These are phyloP conservation scores for Numenius phaeopus DNA, from an alignment of 2,797 vertebrate species.

Conservation along the genomic window DNA sequence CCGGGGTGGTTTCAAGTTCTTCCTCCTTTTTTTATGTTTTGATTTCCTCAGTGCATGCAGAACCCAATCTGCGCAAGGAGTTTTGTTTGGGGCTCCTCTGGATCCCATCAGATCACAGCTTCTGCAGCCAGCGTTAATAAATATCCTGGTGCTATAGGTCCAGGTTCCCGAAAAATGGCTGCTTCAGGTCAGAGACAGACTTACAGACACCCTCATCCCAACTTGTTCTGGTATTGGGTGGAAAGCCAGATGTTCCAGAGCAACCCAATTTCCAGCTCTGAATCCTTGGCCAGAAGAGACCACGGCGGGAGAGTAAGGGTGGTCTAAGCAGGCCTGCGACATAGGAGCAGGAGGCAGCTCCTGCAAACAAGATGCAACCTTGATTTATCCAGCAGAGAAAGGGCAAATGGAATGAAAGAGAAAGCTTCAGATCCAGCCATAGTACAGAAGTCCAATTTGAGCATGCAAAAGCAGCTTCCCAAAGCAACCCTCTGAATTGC, in stretches of 20 bases:
- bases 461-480: background rate
- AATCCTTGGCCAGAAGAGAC: background rate
- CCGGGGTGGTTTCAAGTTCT: background rate
- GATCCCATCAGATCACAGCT: background rate
- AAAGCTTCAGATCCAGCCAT: background rate
- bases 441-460: background rate
- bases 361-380: background rate
- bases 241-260: background rate
- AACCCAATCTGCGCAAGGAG: background rate
- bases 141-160: background rate
- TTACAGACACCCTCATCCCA: background rate
- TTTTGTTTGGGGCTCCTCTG: background rate
- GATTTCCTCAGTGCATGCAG: background rate
- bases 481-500: background rate
- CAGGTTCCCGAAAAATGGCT: accelerated
- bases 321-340: accelerated
- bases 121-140: background rate
- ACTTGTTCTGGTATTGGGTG: accelerated
- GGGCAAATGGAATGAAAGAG: background rate
- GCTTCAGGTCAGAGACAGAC: background rate
- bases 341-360: background rate
- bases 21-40: background rate
- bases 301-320: accelerated
- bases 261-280: background rate
- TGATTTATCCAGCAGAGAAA: accelerated